A percentile compares a stretch with the other conserved stretches of the same genome.
These are phyloP conservation scores for Antheraea pernyi DNA, from an alignment of 1,140 invertebrate species.

Conservation along the genomic window DNA sequence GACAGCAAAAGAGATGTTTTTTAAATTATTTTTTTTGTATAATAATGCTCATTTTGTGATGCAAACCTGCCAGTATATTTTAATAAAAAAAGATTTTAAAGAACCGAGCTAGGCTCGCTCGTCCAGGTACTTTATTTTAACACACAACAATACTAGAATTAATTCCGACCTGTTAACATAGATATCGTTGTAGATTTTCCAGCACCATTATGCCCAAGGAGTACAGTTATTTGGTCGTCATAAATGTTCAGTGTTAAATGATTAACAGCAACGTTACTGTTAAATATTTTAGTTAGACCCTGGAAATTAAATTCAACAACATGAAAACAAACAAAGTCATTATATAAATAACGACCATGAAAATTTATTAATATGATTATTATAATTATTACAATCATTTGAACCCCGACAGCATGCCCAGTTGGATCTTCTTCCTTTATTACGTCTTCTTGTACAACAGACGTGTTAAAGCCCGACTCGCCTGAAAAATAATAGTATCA, in stretches of 20 bases:
- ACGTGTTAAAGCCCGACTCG: not conserved
- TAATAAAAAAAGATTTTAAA: too few relatives aligned
- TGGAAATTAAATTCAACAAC: conserved; percentile 34
- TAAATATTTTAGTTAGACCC: conserved; percentile 70
- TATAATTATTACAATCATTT: conserved; percentile 42
- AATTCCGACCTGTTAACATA: conserved; percentile 85
- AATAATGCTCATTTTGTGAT: too few relatives aligned
- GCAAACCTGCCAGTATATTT: too few relatives aligned
- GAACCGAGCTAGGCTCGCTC: too few relatives aligned
- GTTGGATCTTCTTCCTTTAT: conserved; percentile 56
- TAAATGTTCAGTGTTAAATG: conserved; percentile 86
- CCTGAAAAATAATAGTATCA: not conserved
- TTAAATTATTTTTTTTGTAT: too few relatives aligned
- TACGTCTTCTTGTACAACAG: conserved; percentile 24
- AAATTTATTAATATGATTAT: not conserved
- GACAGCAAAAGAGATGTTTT: too few relatives aligned
- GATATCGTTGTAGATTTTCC: conserved; percentile 83
- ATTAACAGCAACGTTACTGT: conserved; percentile 81
- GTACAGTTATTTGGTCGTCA: conserved; percentile 83
- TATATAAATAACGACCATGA: too few relatives aligned
- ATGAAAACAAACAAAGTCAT: too few relatives aligned
- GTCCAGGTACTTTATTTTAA: not conserved
- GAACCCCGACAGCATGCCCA: conserved; percentile 46
- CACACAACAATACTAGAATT: not conserved
- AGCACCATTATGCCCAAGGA: conserved; percentile 86